Base-by-base conservation (phyloP, 2,797 vertebrate species). In the Echeneis naucrates region DNA sequence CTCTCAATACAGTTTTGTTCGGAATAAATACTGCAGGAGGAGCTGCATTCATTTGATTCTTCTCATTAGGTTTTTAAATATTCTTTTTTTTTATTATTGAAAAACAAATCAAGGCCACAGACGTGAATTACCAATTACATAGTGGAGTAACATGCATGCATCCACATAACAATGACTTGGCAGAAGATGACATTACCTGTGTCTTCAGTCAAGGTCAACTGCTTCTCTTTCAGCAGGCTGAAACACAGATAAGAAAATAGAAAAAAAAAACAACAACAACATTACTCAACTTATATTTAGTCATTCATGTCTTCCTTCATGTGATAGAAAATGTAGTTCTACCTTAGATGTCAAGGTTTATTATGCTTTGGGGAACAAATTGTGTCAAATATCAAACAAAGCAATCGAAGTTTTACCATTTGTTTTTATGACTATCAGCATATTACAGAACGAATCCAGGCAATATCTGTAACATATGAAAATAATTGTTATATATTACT, bases 161-260 rank as follows among this genome's bases (percentile, higher is more conserved):
- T 58, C 27, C 53, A 56, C 68, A 62, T 16, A 47, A 72, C 77
- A 75, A 72, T n/a, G n/a, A n/a, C n/a, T n/a, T 68, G 80, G 63
- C 74, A 68, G 77, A 69, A 62, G 7, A 67, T 30, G 83, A 80
- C 71, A 70, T 84, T 74, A 51, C 65, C 67, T 51, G 72, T 77
- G 63, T 78, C 35, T 68, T 38, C 61, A 59, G 74, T 80, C 83
- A 89, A 88, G 82, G 78, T 89, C 77, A 78, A 55, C 40, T 1
- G 40, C 79, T 70, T 13, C 65, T 47, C 47, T 50, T 52, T 32
- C 5, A 48, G 5, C n/a, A 1, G 13, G 33, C 51, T 23, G 42
- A 4, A 44, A 11, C 23, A 9, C 24, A 17, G 23, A n/a, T 45
- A 57, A 8, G 32, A 26, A 24, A 30, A 35, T 2, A 17, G n/a